Evolutionary conservation across 2,113 vertebrate genomes (phyloP), one percentile per base, ranked within the genome.

Genomic region (Silurus glanis): DNA sequence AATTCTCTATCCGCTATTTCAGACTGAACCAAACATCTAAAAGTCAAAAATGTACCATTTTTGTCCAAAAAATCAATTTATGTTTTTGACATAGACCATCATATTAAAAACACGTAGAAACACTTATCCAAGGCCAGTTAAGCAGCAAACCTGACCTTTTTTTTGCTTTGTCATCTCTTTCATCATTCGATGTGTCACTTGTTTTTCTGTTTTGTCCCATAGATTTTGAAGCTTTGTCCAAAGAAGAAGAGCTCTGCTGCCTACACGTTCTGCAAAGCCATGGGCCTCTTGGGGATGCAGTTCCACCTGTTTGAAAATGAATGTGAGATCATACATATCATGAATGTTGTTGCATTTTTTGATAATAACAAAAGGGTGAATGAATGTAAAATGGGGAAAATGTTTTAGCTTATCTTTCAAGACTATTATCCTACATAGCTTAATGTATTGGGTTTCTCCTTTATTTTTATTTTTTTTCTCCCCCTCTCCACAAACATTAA

Each of bases 191-290:
- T 45, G 23, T 21, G 16, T 76, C 17, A 37, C 53, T 12, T 88
- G 21, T 53, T 83, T 86, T 58, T 25, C 71, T 80, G 7, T 82
- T n/a, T 67, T 67, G 61, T 37, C 17, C 47, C 93, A 61, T 23
- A 99, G 98, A 99, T 99, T 88, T 95, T 99, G 90, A 99, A 99
- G 92, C 95, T 99, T 83, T 99, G 98, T 91, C 98, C 98, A 17
- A 99, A 99, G 95, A 99, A 98, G 95, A 99, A 98, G 91, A 98
- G 96, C 59, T 95, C 97, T 14, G 97, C 97, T 21, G 98, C 98
- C 0, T 99, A 99, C 90, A 99, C 97, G 0, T 99, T 99, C 93
- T 99, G 97, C 95, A 98, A 97, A 94, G 96, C 97, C 0, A 95
- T 97, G 0, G 97, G 97, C 74, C 95, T 99, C n/a, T 93, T 98